Evolutionary conservation across 1,140 invertebrate genomes (phyloP).

Genomic region (Aphelenchoides avenae): DNA sequence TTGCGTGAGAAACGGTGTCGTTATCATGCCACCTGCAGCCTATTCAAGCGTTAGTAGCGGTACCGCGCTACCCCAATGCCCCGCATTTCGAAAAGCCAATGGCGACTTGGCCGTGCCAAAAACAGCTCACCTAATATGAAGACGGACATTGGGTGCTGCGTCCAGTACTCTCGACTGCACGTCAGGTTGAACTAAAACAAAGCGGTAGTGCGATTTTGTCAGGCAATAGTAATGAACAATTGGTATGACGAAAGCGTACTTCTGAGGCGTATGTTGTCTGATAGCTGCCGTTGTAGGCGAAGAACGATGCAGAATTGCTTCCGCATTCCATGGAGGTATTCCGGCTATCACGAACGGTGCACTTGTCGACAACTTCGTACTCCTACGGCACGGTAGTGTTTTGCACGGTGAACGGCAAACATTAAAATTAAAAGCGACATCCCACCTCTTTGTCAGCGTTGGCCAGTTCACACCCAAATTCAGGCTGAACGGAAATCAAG

Average conservation of each 20-base stretch:
- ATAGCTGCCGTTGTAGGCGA: constrained; percentile 23
- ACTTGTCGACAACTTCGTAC: constrained; percentile 29
- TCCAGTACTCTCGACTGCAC: constrained; percentile 27
- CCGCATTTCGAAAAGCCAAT: constrained; percentile 9
- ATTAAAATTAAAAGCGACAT: neutral
- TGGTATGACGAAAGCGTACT: neutral
- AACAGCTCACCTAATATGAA: constrained; percentile 28
- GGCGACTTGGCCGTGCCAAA: constrained; percentile 1
- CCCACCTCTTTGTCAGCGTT: constrained; percentile 11
- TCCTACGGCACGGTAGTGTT: constrained; percentile 8
- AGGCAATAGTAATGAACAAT: neutral
- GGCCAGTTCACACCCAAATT: no score
- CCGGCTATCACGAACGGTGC: constrained; percentile 9
- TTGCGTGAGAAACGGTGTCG: constrained; percentile 26
- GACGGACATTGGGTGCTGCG: constrained; percentile 35
- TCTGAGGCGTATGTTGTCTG: constrained; percentile 13
- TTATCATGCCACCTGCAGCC: constrained; percentile 18
- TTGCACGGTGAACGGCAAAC: no score
- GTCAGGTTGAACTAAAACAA: constrained; percentile 35
- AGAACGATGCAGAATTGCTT: constrained; percentile 1
- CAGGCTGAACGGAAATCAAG: constrained; percentile 9
- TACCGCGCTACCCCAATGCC: no score
- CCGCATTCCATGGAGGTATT: constrained; percentile 15
- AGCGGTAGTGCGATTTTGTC: neutral
- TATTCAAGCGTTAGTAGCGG: no score